phyloP scores from a whole-genome alignment of 2,113 vertebrate species.

The Apistogramma diplotaenia region DNA sequence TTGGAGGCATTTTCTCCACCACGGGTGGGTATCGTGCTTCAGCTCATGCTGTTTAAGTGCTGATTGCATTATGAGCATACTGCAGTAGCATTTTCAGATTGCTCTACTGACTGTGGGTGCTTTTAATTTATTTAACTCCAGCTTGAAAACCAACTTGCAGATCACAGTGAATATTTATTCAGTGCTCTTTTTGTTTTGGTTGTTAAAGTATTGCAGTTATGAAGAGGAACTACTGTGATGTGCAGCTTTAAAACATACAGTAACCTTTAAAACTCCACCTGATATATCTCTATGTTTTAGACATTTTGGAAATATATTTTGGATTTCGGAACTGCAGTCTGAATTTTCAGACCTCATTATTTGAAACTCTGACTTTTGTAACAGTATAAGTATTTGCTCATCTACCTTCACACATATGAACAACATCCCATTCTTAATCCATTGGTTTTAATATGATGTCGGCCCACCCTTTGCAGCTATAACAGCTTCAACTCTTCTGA shows the following conservation, averaged over 20 bases:
- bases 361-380: not conserved
- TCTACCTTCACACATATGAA: too few species aligned
- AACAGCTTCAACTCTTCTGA: too few species aligned
- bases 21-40: conserved; percentile 76
- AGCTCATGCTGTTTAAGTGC: not conserved
- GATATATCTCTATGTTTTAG: not conserved
- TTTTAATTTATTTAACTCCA: too few species aligned
- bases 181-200: not conserved
- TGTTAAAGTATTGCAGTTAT: not conserved
- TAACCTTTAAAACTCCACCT: not conserved
- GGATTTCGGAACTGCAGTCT: not conserved
- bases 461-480: too few species aligned
- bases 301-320: not conserved
- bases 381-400: not conserved
- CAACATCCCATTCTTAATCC: too few species aligned
- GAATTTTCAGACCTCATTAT: not conserved
- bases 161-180: not conserved
- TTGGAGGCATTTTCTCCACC: conserved; percentile 98
- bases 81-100: not conserved
- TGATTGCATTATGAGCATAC: not conserved
- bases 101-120: not conserved
- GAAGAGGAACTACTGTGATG: not conserved
- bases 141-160: not conserved
- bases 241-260: not conserved
- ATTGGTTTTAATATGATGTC: too few species aligned